Evolutionary conservation across 2,797 vertebrate genomes (phyloP), one percentile per base, ranked within the genome.

Genomic region (Antennarius maculatus): DNA sequence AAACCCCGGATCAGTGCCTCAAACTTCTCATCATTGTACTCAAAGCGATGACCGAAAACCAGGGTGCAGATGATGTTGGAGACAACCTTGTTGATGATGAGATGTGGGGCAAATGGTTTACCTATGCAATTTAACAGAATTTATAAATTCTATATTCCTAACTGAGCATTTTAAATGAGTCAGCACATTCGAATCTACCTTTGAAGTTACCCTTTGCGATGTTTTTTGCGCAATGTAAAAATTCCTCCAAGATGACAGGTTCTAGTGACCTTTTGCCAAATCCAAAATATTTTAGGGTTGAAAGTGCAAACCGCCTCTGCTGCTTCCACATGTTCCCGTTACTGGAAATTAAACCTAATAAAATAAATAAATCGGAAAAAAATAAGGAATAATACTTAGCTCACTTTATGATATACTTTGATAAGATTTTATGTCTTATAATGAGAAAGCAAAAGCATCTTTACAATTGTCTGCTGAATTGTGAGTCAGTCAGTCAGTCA

Each of bases 21-120:
- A n/a, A 92, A 54, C 17, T 46, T 73, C 54, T 88, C 23, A 23
- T 23, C 23, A 23, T 23, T 23, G 23, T 23, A 23, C 23, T 23
- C 23, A 23, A 23, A 23, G 23, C 23, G 23, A 23, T 23, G 23
- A 23, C 23, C 23, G 23, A 23, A 23, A 23, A 23, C 23, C 23
- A 23, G 23, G 23, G 23, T 23, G 23, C 23, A 23, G 23, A 23
- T 23, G 23, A 23, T 23, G 23, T 23, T 23, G 23, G 23, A 23
- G 23, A 23, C 23, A 23, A 23, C 23, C 23, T 23, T 23, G 23
- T 23, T 23, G 13, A 94, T 34, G 39, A 79, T 45, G 5, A 71
- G 80, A 1, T 86, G 91, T 39, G 94, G 93, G 53, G 94, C 79
- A 34, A 95, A 94, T 57, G 93, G 71, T 46, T 68, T 34, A 15